phyloP scores from a whole-genome alignment of 1,140 invertebrate genomes.

The Drosophila ironensis region DNA sequence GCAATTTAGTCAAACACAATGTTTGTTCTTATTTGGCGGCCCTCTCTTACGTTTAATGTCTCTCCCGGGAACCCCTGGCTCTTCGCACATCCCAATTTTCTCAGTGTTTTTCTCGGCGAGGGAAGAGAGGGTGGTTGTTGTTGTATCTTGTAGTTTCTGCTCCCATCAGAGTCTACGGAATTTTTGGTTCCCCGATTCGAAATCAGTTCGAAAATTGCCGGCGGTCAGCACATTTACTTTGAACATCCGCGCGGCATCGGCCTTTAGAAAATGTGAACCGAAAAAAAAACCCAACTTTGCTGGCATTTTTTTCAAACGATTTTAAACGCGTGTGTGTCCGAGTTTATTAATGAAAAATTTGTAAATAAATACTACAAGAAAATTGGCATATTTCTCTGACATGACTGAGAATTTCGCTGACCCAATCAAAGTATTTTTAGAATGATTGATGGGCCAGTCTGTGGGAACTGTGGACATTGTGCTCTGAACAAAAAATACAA shows the following conservation, averaged over 20 bases:
- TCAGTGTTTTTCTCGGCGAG: constrained; percentile 19
- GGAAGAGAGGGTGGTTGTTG: constrained; percentile 46
- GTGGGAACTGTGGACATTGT: background rate
- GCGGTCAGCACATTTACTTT: constrained; percentile 65
- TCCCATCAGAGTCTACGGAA: constrained; percentile 11
- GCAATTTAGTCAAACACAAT: constrained; percentile 65
- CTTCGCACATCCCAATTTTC: constrained; percentile 1
- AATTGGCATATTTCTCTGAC: constrained; percentile 11
- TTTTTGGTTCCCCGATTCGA: constrained; percentile 32
- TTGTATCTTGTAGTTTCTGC: constrained; percentile 4
- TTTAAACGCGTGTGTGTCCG: background rate
- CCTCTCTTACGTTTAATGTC: constrained; percentile 3
- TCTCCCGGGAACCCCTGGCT: too few relatives aligned
- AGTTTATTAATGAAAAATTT: constrained; percentile 31
- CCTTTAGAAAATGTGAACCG: constrained; percentile 1
- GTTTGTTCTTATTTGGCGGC: constrained; percentile 53
- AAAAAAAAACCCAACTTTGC: constrained; percentile 4
- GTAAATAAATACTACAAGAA: constrained; percentile 10
- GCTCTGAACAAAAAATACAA: background rate
- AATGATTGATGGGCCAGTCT: constrained; percentile 19
- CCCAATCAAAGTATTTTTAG: constrained; percentile 38
- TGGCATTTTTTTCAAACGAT: background rate
- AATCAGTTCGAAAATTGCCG: constrained; percentile 77
- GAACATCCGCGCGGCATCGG: constrained; percentile 10
- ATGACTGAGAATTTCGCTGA: constrained; percentile 25